Evolutionary conservation across 2,113 vertebrate genomes (phyloP).

Genomic region (Chlorodrepanis virens): DNA sequence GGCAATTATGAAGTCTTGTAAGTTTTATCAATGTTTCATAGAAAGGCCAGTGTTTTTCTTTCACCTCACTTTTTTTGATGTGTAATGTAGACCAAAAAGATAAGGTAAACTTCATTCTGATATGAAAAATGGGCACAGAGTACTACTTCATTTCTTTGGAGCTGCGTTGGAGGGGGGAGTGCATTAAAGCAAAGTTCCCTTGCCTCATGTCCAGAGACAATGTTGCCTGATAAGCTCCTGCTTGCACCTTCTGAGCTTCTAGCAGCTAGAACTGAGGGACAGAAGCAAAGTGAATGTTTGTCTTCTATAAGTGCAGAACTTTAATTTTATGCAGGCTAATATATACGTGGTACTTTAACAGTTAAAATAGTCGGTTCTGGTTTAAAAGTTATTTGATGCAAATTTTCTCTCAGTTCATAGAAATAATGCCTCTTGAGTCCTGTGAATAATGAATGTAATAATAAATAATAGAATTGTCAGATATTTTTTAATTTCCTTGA

Average conservation of each 20-base stretch:
- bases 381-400: neutral
- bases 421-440: neutral
- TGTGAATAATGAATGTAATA: neutral
- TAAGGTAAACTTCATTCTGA: neutral
- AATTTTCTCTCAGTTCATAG: neutral
- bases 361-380: neutral
- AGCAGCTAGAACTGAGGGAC: neutral
- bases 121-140: neutral
- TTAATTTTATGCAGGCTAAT: neutral
- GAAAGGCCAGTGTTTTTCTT: neutral
- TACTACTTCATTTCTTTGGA: neutral
- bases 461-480: neutral
- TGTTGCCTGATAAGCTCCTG: neutral
- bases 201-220: neutral
- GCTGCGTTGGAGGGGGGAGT: neutral
- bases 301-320: neutral
- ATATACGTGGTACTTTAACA: neutral
- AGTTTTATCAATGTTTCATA: slow-evolving; percentile 58
- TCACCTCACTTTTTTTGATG: neutral
- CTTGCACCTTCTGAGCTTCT: neutral
- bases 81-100: neutral
- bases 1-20: slow-evolving; percentile 96
- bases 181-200: neutral
- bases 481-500: neutral
- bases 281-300: neutral